A percentile compares a stretch with the other conserved stretches of the same genome.
Evolutionary conservation across 64 coral and sea anemone species (phyloP).

Genomic region (Pocillopora damicornis): DNA sequence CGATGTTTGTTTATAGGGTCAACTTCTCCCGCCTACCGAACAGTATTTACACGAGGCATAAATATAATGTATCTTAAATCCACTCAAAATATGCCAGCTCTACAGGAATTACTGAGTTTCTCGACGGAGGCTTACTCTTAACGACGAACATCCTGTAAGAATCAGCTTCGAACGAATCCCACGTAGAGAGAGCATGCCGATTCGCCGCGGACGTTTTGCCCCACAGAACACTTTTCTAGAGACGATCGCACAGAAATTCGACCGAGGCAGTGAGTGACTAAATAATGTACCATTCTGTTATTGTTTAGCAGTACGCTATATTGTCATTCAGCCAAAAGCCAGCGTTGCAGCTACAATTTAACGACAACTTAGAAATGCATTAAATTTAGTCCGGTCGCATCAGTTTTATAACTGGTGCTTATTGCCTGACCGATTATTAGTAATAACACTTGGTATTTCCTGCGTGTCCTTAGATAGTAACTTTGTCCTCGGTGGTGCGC

Average conservation of each 20-base stretch:
- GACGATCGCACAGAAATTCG: conserved; percentile 93
- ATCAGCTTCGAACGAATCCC: conserved; percentile 9
- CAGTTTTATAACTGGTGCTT: conserved; percentile 22
- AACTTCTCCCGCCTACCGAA: conserved; percentile 8
- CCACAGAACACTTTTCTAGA: conserved; percentile 92
- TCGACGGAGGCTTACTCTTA: conserved; percentile 35
- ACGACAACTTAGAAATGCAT: conserved; percentile 8
- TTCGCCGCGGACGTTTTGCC: conserved; percentile 82
- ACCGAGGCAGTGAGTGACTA: conserved; percentile 83
- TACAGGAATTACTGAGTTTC: conserved; percentile 53
- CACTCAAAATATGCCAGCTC: conserved; percentile 56
- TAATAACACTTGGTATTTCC: conserved; percentile 45
- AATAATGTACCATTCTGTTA: background rate
- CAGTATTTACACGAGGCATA: conserved; percentile 69
- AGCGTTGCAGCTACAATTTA: background rate
- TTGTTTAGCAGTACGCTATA: conserved; percentile 11
- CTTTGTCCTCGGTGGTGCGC: conserved; percentile 86
- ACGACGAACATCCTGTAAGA: conserved; percentile 35
- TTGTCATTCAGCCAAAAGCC: background rate
- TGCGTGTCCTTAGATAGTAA: conserved; percentile 72
- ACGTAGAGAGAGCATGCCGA: conserved; percentile 60
- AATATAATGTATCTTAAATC: conserved; percentile 82
- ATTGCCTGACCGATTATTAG: conserved; percentile 44
- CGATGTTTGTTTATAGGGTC: conserved; percentile 13
- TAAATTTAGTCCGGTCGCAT: background rate